Evolutionary conservation across 2,113 vertebrate genomes (phyloP), one percentile per base, ranked within the genome.

Genomic region (Paralichthys olivaceus): DNA sequence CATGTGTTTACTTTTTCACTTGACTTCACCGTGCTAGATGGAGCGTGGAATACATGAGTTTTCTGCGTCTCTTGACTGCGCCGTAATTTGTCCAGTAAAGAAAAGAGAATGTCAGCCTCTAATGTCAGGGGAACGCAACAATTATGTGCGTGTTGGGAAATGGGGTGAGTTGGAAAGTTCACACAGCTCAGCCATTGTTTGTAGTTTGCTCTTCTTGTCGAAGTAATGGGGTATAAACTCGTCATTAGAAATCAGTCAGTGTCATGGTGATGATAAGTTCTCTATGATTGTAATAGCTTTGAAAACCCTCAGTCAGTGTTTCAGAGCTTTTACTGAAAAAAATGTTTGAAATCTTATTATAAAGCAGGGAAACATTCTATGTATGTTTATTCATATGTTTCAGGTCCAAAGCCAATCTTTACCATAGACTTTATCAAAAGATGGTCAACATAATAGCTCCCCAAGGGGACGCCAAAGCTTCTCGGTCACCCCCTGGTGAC

Each of bases 341-440:
- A 62, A 29, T 25, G 4, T 69, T 69, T 77, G 5, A 80, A 56
- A 79, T 47, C 32, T 9, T 34, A 34, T 34, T 34, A 9, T 34
- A 34, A 34, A 8, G 22, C 6, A 1, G 12, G 23, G 8, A 23
- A 14, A 25, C 12, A 13, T 12, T 43, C 11, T 3, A 43, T 43
- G 2, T 43, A 43, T 43, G 43, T 19, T 9, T 9, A 40, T 40
- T 40, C 37, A 40, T 12, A 9, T 40, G 6, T 40, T 12, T 40
- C 37, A 40, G 28, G 3, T 5, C 28, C 28, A 29, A 29, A 29
- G 28, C 28, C 5, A 5, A 5, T 29, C 28, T 29, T 29, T 29
- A 29, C 28, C 28, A 29, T 29, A 29, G 28, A 5, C 2, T 29
- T 2, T 29, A 3, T 29, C 2, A 29, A 29, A 29, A 29, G 5